Conservation (phyloP, 2,888 invertebrate genomes). For the Acleris holmiana region DNA sequence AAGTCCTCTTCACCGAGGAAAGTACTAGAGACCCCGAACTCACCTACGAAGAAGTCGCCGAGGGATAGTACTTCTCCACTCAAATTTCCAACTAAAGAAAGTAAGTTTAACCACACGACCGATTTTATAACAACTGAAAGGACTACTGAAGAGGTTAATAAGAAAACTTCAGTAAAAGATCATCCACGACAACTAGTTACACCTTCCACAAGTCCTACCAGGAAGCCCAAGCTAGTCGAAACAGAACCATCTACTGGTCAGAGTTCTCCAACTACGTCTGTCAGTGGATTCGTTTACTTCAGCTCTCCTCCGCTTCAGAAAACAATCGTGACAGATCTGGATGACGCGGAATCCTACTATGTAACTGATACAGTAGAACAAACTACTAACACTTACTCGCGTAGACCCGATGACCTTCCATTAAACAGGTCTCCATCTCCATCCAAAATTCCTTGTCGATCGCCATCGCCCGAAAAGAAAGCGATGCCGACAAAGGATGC, state of each 20-base stretch:
- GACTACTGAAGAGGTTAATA: slow-evolving; percentile 60
- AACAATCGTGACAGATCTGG: slow-evolving; percentile 66
- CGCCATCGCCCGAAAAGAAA: slow-evolving; percentile 70
- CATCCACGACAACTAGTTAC: slow-evolving; percentile 71
- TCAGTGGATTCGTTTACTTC: slow-evolving; percentile 82
- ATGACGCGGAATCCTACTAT: slow-evolving; percentile 57
- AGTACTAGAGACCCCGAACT: slow-evolving; percentile 42
- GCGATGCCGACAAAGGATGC: slow-evolving; percentile 58
- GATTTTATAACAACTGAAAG: slow-evolving; percentile 66
- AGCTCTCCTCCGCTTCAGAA: slow-evolving; percentile 61
- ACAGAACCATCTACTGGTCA: slow-evolving; percentile 72
- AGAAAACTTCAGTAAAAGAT: slow-evolving; percentile 53
- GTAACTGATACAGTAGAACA: slow-evolving; percentile 49
- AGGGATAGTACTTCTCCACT: slow-evolving; percentile 56
- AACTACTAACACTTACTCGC: slow-evolving; percentile 40
- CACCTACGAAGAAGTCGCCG: slow-evolving; percentile 51
- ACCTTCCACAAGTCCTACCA: slow-evolving; percentile 80
- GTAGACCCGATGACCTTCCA: slow-evolving; percentile 52
- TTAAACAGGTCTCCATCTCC: slow-evolving; percentile 61
- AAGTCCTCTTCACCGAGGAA: slow-evolving; percentile 46
- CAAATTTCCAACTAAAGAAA: slow-evolving; percentile 56
- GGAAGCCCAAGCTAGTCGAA: slow-evolving; percentile 64
- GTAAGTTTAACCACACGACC: slow-evolving; percentile 56
- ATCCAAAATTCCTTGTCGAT: slow-evolving; percentile 72
- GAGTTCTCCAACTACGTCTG: slow-evolving; percentile 82